Evolutionary conservation across 2,113 vertebrate genomes (phyloP).

Genomic region (Narcine bancroftii): DNA sequence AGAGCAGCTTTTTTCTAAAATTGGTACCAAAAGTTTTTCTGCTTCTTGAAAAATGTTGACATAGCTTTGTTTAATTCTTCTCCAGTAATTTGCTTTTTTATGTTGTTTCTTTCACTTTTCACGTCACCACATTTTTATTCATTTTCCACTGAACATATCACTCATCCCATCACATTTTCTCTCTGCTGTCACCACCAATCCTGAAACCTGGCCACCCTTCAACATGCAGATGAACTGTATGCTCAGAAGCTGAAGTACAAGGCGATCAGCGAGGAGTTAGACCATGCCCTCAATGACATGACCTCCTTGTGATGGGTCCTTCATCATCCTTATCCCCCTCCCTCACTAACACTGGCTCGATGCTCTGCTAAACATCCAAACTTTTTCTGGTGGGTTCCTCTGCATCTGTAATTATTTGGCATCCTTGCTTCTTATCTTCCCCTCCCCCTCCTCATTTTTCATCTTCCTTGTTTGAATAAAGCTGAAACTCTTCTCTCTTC

Average conservation of each 20-base stretch:
- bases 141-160: conserved; percentile 47
- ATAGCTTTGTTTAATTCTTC: neutral
- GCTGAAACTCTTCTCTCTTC: conserved; percentile 36
- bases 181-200: conserved; percentile 37
- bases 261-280: conserved; percentile 81
- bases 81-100: conserved; percentile 12
- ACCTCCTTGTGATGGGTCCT: conserved; percentile 62
- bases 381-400: conserved; percentile 12
- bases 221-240: conserved; percentile 71
- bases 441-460: neutral
- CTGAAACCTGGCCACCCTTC: conserved; percentile 32
- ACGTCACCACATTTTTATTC: conserved; percentile 43
- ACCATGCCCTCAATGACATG: conserved; percentile 78
- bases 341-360: neutral
- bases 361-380: neutral
- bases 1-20: fast-evolving
- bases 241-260: conserved; percentile 84
- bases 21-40: neutral
- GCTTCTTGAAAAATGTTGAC: neutral
- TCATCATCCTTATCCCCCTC: conserved; percentile 20
- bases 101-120: conserved; percentile 46
- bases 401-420: conserved; percentile 33
- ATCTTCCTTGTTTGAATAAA: conserved; percentile 39
- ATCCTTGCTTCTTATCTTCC: conserved; percentile 22
- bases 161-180: conserved; percentile 40